phyloP scores from a whole-genome alignment of 2,113 vertebrate species.

The Cavia porcellus region DNA sequence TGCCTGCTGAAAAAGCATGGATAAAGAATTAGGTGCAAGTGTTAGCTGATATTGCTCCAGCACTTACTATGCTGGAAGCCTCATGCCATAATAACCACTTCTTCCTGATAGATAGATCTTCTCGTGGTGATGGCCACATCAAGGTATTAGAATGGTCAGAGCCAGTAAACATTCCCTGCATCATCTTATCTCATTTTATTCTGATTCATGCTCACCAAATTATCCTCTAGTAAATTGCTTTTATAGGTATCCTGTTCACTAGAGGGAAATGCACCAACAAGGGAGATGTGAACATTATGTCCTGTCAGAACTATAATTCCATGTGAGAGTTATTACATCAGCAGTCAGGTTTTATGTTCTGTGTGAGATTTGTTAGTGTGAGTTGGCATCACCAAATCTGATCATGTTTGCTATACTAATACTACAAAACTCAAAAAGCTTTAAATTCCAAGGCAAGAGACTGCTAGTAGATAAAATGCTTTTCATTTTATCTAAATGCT shows the following conservation, averaged over 20 bases:
- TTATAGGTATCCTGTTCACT: neutral
- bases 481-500: neutral
- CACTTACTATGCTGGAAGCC: neutral
- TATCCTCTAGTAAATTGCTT: conserved; percentile 20
- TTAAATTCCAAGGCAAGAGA: neutral
- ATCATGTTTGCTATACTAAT: neutral
- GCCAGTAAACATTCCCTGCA: neutral
- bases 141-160: neutral
- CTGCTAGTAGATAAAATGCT: neutral
- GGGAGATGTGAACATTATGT: conserved; percentile 16
- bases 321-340: conserved; percentile 14
- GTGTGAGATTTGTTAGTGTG: neutral
- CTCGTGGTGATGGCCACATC: neutral
- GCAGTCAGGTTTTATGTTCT: neutral
- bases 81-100: no score
- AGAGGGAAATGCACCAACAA: neutral
- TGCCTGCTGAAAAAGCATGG: neutral
- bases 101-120: neutral
- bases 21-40: neutral
- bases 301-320: neutral
- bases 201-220: neutral
- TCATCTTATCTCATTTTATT: conserved; percentile 1
- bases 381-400: neutral
- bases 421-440: neutral
- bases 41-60: neutral